Percentiles rank a stretch among this genome's conserved stretches.
Conservation (phyloP, 2,888 invertebrate species). For the Drosophila austrosaltans region DNA sequence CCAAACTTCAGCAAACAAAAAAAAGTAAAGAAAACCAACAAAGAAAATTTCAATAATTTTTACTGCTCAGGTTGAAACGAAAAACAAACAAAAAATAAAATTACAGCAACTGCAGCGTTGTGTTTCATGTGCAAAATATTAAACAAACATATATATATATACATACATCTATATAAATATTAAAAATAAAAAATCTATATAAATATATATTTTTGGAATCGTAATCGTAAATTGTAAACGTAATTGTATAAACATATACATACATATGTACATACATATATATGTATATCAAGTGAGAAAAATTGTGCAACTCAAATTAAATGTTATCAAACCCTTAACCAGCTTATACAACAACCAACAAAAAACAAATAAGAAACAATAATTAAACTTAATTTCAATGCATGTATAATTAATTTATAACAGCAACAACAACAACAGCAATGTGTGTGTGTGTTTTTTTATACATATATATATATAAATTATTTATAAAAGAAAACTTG, state of each 20-base stretch:
- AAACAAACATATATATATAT: slow-evolving; percentile 15
- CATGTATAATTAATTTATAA: slow-evolving; percentile 28
- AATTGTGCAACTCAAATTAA: slow-evolving; percentile 30
- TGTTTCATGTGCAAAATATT: slow-evolving; percentile 70
- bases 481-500: slow-evolving; percentile 31
- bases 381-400: slow-evolving; percentile 32
- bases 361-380: slow-evolving; percentile 23
- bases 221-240: slow-evolving; percentile 16
- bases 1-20: slow-evolving; percentile 12
- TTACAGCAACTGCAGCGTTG: slow-evolving; percentile 56
- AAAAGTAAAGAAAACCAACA: slow-evolving; percentile 2
- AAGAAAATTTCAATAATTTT: slow-evolving; percentile 40
- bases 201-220: slow-evolving; percentile 66
- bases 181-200: slow-evolving; percentile 42
- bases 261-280: slow-evolving; percentile 38
- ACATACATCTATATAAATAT: background rate
- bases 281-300: slow-evolving; percentile 54
- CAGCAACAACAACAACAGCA: background rate
- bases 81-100: slow-evolving; percentile 25
- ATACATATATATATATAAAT: slow-evolving; percentile 9
- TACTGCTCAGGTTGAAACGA: slow-evolving; percentile 64
- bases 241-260: slow-evolving; percentile 13
- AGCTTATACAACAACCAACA: slow-evolving; percentile 26
- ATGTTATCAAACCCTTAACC: slow-evolving; percentile 35
- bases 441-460: slow-evolving; percentile 2